Percentiles rank a stretch among this genome's conserved stretches.
Evolutionary conservation across 2,888 invertebrate species (phyloP).

Genomic region (Tipula vernalis): DNA sequence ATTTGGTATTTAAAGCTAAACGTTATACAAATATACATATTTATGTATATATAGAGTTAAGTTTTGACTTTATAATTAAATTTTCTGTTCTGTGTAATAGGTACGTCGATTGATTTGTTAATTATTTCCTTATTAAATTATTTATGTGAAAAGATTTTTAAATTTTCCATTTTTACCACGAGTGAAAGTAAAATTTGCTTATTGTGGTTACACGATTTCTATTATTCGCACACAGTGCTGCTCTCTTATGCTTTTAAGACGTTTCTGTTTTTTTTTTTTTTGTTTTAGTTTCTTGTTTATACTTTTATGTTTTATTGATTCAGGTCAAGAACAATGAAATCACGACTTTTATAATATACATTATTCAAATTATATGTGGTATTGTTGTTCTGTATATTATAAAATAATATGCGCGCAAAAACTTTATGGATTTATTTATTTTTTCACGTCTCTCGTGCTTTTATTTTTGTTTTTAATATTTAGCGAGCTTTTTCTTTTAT

Average conservation of each 20-base stretch:
- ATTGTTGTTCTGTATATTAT: background rate
- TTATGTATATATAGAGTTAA: background rate
- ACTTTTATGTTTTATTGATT: background rate
- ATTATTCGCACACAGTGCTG: background rate
- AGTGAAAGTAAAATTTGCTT: background rate
- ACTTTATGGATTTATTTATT: background rate
- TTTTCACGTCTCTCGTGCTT: background rate
- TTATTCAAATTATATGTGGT: background rate
- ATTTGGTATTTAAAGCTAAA: background rate
- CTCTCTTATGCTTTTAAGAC: background rate
- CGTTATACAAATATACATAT: too few relatives aligned
- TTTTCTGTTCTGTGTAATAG: background rate
- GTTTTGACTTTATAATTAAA: background rate
- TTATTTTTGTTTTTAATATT: background rate
- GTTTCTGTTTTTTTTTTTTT: too few relatives aligned
- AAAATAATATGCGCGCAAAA: too few relatives aligned
- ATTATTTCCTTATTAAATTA: background rate
- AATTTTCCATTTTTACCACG: background rate
- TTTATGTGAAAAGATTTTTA: background rate
- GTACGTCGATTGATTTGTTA: background rate
- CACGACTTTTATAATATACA: background rate
- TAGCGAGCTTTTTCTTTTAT: background rate
- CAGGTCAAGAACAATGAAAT: background rate
- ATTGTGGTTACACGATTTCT: background rate
- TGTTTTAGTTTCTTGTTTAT: too few relatives aligned